Evolutionary conservation across 1,140 invertebrate species (phyloP), one percentile per base, ranked within the genome.

Genomic region (Reticulitermes speratus): DNA sequence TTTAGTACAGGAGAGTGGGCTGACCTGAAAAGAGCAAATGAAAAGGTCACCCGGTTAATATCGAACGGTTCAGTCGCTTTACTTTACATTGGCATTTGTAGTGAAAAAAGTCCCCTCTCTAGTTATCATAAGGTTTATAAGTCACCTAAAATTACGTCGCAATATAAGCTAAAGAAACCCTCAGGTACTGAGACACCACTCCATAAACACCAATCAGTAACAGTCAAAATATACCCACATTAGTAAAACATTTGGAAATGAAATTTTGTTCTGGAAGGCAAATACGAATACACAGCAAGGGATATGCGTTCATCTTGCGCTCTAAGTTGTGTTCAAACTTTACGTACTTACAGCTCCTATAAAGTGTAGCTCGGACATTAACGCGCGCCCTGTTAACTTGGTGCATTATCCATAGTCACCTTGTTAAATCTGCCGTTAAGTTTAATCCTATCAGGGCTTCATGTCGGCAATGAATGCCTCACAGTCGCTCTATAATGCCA

Each of bases 321-420:
- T 25, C 44, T 84, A 2, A 32, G 9, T 44, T 44, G 83, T 44
- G 83, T 52, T 52, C 48, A 84, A 16, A 32, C 48, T 32, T 12
- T 52, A n/a, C n/a, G 83, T 8, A 84, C 3, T 84, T 84, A 84
- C 32, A n/a, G 32, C 25, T 48, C 83, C 44, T 84, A 84, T 44
- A 44, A 84, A 84, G 83, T 84, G 21, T 52, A 44, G 44, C 83
- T 84, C 32, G 48, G 83, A 84, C 83, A 84, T 44, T 84, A 44
- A 44, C n/a, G 83, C 3, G n/a, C 65, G n/a, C 83, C 48, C 48
- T 84, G 83, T 23, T 25, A 84, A 84, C 44, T 84, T 84, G 44
- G 38, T 84, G 83, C 83, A 52, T 84, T 52, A 84, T 52, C 83
- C 83, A 30, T 84, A 84, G 32, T 84, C 83, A 84, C 83, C 83